Percentiles rank a stretch among this genome's conserved stretches.
These are phyloP conservation scores for Rhabdomys dilectus DNA, from an alignment of 2,113 vertebrate species.

Conservation along the genomic window DNA sequence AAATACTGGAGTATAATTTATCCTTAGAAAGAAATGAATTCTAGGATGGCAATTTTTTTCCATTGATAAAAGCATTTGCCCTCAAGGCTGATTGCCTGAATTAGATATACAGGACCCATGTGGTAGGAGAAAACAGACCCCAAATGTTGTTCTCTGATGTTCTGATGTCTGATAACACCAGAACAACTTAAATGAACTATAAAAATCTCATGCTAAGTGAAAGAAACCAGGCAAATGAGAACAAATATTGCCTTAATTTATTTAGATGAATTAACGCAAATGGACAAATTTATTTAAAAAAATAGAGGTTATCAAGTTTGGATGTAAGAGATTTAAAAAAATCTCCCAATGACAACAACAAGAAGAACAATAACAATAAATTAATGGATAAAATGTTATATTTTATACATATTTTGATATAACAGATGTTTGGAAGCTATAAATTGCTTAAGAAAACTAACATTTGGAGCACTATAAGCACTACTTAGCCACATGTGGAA, in stretches of 20 bases:
- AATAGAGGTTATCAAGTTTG: background rate
- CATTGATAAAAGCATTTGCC: background rate
- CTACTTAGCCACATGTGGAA: background rate
- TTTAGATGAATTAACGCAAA: background rate
- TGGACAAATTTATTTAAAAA: background rate
- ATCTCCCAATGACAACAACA: background rate
- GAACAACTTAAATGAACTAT: background rate
- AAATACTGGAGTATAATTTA: background rate
- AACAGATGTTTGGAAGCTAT: background rate
- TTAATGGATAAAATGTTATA: background rate
- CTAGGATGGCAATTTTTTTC: background rate
- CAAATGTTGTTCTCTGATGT: background rate
- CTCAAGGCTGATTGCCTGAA: background rate
- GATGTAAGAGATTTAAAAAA: background rate
- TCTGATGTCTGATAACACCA: background rate
- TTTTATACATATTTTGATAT: background rate
- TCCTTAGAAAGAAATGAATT: background rate
- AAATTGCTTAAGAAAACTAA: background rate
- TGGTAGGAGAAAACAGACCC: background rate
- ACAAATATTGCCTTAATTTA: conserved; percentile 1
- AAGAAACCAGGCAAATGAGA: background rate
- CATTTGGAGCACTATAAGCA: background rate
- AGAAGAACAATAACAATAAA: background rate
- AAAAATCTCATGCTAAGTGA: background rate
- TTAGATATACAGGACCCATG: background rate